phyloP scores from a whole-genome alignment of 92 coral and sea anemone genomes.

The Metridium senile region DNA sequence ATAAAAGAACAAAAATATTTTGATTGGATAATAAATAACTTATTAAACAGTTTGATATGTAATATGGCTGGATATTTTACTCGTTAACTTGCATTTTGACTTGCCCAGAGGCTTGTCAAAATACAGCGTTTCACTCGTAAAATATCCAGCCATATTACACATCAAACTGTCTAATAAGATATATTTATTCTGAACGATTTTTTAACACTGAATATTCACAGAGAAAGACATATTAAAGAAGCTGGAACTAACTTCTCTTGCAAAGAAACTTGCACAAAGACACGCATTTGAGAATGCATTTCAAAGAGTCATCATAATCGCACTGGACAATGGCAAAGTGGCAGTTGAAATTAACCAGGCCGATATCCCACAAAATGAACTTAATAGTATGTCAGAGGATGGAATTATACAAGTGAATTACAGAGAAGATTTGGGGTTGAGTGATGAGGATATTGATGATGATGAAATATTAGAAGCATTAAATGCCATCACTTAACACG shows the following conservation, averaged over 20 bases:
- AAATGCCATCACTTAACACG: slow-evolving; percentile 9
- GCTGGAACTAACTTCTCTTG: slow-evolving; percentile 65
- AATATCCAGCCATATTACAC: too few species aligned
- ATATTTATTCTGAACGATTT: background rate
- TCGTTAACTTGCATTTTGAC: too few species aligned
- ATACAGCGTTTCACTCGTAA: too few species aligned
- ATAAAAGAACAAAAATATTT: too few species aligned
- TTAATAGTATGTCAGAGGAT: slow-evolving; percentile 37
- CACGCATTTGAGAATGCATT: slow-evolving; percentile 85
- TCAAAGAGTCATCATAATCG: slow-evolving; percentile 66
- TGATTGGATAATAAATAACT: too few species aligned
- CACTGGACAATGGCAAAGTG: slow-evolving; percentile 74
- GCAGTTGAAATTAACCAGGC: slow-evolving; percentile 73
- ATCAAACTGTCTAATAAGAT: background rate
- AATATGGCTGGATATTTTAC: too few species aligned
- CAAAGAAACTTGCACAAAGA: slow-evolving; percentile 83
- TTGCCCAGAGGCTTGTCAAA: too few species aligned
- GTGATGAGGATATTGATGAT: slow-evolving; percentile 31
- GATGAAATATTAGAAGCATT: slow-evolving; percentile 33
- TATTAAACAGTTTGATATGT: too few species aligned
- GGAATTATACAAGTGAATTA: slow-evolving; percentile 63
- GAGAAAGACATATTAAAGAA: slow-evolving; percentile 67
- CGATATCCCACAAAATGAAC: slow-evolving; percentile 38
- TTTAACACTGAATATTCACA: slow-evolving; percentile 28
- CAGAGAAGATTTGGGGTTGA: slow-evolving; percentile 33